These are phyloP conservation scores for Atlantisia rogersi DNA, from an alignment of 2,113 vertebrate genomes.

Conservation along the genomic window DNA sequence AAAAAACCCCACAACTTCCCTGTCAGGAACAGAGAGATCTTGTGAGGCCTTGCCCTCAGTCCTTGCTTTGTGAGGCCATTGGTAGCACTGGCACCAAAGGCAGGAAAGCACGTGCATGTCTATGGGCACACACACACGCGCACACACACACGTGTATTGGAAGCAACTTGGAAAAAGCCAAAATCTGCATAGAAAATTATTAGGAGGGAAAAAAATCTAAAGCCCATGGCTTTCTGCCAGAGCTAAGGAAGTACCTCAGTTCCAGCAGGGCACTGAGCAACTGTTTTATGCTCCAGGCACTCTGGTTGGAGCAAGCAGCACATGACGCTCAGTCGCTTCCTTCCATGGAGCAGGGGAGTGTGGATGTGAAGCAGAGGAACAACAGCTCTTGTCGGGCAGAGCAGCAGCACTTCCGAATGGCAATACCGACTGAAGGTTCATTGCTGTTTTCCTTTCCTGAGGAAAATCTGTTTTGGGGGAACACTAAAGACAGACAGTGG, in stretches of 20 bases:
- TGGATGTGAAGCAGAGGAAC: background rate
- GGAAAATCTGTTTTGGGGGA: background rate
- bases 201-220: background rate
- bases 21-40: background rate
- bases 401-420: background rate
- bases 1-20: background rate
- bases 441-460: background rate
- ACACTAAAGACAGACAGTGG: background rate
- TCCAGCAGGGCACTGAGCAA: background rate
- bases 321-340: background rate
- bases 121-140: background rate
- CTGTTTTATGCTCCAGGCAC: background rate
- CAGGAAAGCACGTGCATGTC: background rate
- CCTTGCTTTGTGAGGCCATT: background rate
- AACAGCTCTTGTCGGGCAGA: background rate
- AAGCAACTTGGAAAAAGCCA: background rate
- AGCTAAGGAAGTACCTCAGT: background rate
- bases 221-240: background rate
- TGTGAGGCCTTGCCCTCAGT: background rate
- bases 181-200: background rate
- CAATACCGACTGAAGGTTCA: background rate
- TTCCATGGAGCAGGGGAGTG: background rate
- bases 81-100: background rate
- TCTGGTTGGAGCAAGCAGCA: background rate
- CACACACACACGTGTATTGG: background rate